Conservation (phyloP, 2,888 invertebrate genomes). For the Portevinia maculata region DNA sequence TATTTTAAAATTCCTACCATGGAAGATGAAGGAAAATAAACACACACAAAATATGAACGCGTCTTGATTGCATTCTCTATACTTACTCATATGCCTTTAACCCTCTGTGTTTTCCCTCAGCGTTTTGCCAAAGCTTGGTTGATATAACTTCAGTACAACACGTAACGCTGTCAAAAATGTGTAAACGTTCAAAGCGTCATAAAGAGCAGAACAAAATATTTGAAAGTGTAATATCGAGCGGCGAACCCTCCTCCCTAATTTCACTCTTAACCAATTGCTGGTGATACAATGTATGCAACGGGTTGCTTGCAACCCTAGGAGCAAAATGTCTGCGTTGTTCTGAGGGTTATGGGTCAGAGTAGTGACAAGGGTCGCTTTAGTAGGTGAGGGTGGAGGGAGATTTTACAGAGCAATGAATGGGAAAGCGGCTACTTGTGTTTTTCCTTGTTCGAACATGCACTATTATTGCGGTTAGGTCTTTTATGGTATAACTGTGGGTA, state of each 20-base stretch:
- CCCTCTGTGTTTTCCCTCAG: constrained; percentile 16
- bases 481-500: constrained; percentile 41
- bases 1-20: constrained; percentile 26
- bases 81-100: constrained; percentile 41
- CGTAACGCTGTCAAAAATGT: constrained; percentile 72
- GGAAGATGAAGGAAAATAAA: not conserved
- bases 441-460: constrained; percentile 69
- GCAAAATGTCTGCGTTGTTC: constrained; percentile 63
- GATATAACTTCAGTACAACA: constrained; percentile 64
- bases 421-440: constrained; percentile 69
- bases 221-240: constrained; percentile 68
- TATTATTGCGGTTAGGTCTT: constrained; percentile 67
- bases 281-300: constrained; percentile 11
- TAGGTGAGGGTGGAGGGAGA: constrained; percentile 36
- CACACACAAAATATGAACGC: constrained; percentile 36
- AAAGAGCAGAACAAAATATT: constrained; percentile 70
- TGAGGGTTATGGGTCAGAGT: constrained; percentile 50
- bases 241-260: constrained; percentile 25
- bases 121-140: constrained; percentile 25
- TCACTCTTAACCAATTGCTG: constrained; percentile 23
- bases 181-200: constrained; percentile 67
- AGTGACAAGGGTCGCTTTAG: constrained; percentile 49
- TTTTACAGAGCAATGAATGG: constrained; percentile 64
- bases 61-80: constrained; percentile 54
- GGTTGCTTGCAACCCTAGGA: constrained; percentile 38